Evolutionary conservation across 1,140 invertebrate genomes (phyloP), one percentile per base, ranked within the genome.

Genomic region (Scaptomyza graminum): DNA sequence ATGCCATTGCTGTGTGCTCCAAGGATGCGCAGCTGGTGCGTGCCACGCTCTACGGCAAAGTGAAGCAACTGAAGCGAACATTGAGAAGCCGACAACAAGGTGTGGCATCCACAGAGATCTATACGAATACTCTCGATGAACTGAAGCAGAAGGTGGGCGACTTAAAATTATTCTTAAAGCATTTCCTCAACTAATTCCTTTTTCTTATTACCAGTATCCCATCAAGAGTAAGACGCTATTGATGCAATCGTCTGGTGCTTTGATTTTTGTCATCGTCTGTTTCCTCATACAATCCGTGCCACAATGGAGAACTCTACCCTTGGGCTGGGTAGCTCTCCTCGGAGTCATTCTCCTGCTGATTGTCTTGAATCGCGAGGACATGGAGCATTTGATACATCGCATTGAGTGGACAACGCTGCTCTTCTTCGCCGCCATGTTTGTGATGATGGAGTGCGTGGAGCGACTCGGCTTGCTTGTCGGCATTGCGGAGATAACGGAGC

Each of bases 401-500:
- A 95, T 97, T 0, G 96, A 97, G 91, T 97, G 96, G 96, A 94
- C 94, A 1, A 97, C 96, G 0, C 90, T 97, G 2, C 91, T 96
- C 34, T 97, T 97, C 88, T 97, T 97, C 77, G 95, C 95, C 1
- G 94, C 95, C 4, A 92, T 97, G 13, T 97, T 97, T 73, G 94
- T 96, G n/a, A 93, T 97, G 31, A 97, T 97, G 96, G 96, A 96
- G 92, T 95, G 95, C 44, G 92, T 97, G 13, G 93, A 94, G 0
- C 92, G 94, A 47, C 82, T 97, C 18, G 95, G 95, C 0, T 89
- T 97, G 1, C 94, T 97, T 4, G 92, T 93, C 11, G 95, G 94
- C 93, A 96, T 97, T 44, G 95, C 96, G 1, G 92, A 94, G 7
- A 93, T 94, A 78, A 96, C 96, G 0, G 94, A 95, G 70, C 83